phyloP scores from a whole-genome alignment of 2,888 invertebrate genomes.

The Athalia cordata region DNA sequence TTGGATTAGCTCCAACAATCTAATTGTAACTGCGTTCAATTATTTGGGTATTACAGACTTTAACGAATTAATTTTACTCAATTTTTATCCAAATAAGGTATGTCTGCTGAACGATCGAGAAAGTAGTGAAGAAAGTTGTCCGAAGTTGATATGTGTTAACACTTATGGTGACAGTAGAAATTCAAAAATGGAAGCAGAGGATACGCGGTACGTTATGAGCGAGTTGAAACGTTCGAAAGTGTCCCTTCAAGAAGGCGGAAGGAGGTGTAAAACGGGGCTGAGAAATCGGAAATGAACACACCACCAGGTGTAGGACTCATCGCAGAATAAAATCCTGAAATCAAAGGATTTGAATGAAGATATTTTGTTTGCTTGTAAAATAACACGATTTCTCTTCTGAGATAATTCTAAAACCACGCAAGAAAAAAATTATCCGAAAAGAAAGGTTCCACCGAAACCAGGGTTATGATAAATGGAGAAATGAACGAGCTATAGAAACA shows the following conservation, averaged over 20 bases:
- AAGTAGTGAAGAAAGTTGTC: constrained; percentile 30
- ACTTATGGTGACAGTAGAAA: constrained; percentile 60
- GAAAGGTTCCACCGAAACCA: too few species aligned
- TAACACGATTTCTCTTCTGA: background rate
- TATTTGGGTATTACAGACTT: too few species aligned
- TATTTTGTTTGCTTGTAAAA: constrained; percentile 50
- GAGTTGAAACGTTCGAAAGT: constrained; percentile 62
- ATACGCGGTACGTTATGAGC: constrained; percentile 63
- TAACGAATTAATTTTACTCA: background rate
- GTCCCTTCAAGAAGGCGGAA: constrained; percentile 54
- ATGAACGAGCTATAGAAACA: too few species aligned
- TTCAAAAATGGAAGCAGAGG: constrained; percentile 61
- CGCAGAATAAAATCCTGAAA: too few species aligned
- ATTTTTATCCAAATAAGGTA: background rate
- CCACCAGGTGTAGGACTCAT: constrained; percentile 48
- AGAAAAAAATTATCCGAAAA: too few species aligned
- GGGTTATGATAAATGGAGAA: too few species aligned
- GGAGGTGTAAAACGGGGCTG: constrained; percentile 52
- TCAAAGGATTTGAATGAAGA: background rate
- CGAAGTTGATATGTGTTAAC: constrained; percentile 56
- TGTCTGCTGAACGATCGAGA: constrained; percentile 10
- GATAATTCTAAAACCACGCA: too few species aligned
- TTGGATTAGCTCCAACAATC: too few species aligned
- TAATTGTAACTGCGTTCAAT: too few species aligned
- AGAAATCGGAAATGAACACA: constrained; percentile 39